phyloP scores from a whole-genome alignment of 2,888 invertebrate genomes.

The Coleophora deauratella region DNA sequence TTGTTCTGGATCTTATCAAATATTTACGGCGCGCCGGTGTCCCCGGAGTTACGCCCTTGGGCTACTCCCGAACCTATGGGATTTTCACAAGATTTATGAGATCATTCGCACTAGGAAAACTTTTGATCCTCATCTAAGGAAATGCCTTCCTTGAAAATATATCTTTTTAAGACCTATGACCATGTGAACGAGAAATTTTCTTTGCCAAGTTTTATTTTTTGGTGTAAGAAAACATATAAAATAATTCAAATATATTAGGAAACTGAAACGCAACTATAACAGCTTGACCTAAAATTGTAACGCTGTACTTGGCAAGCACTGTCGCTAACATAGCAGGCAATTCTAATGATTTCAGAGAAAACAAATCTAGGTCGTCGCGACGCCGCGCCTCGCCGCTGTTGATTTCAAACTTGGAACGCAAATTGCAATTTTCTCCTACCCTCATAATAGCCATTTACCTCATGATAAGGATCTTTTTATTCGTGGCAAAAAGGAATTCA shows the following conservation, averaged over 20 bases:
- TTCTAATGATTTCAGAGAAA: constrained; percentile 6
- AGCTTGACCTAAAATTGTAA: constrained; percentile 6
- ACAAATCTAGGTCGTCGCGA: constrained; percentile 14
- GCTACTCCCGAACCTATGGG: constrained; percentile 7
- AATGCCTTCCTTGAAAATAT: neutral
- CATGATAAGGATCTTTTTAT: constrained; percentile 67
- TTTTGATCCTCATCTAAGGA: neutral
- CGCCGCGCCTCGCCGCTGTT: constrained; percentile 19
- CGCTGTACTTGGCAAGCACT: constrained; percentile 5
- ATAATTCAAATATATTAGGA: neutral
- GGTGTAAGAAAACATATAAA: neutral
- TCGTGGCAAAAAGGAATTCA: constrained; percentile 57
- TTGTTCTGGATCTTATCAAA: constrained; percentile 9
- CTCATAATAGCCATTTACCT: constrained; percentile 54
- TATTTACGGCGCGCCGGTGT: constrained; percentile 10
- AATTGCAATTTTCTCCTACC: constrained; percentile 62
- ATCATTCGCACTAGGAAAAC: constrained; percentile 7
- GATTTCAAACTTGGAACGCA: constrained; percentile 54
- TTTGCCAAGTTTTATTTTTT: neutral
- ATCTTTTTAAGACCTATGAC: neutral
- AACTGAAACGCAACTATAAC: neutral
- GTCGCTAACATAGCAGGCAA: constrained; percentile 1
- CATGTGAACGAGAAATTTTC: neutral
- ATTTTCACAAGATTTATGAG: constrained; percentile 8
- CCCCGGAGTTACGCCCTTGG: constrained; percentile 6